Percentiles rank a stretch among this genome's conserved stretches.
Evolutionary conservation across 2,113 vertebrate species (phyloP).

Genomic region (Megalops atlanticus): DNA sequence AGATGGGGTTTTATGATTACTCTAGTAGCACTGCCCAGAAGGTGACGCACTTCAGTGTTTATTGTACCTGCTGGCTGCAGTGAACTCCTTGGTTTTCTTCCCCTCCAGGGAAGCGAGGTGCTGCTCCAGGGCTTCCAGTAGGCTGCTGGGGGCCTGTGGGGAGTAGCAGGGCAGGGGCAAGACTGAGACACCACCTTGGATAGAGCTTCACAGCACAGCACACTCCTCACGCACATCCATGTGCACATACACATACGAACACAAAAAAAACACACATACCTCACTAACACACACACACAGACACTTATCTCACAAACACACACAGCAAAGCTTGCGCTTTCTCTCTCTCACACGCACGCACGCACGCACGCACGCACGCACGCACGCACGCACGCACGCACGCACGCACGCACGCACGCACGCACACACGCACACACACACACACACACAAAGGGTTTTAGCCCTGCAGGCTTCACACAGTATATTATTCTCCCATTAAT

Average conservation of each 20-base stretch:
- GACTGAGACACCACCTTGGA: constrained; percentile 35
- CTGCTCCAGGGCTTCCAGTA: constrained; percentile 90
- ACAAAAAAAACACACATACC: constrained; percentile 3
- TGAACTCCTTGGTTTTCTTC: constrained; percentile 85
- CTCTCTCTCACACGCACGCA: too few relatives aligned
- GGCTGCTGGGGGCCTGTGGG: constrained; percentile 84
- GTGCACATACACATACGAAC: constrained; percentile 7
- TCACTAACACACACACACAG: too few relatives aligned
- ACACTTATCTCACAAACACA: too few relatives aligned
- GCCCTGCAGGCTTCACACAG: neutral
- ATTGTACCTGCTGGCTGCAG: constrained; percentile 80
- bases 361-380: constrained; percentile 13
- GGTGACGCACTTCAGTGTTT: neutral
- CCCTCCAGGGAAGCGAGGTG: constrained; percentile 93
- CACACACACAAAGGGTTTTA: neutral
- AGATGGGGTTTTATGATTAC: neutral
- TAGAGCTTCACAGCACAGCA: constrained; percentile 35
- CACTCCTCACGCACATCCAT: neutral
- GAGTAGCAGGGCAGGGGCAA: constrained; percentile 29
- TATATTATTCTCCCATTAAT: constrained; percentile 29
- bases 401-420: constrained; percentile 30
- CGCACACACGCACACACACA: constrained; percentile 38
- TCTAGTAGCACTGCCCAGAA: neutral
- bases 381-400: constrained; percentile 7
- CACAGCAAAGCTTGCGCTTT: too few relatives aligned